Conservation (phyloP, 2,888 invertebrate genomes). For the Agonopterix alstromeriana region DNA sequence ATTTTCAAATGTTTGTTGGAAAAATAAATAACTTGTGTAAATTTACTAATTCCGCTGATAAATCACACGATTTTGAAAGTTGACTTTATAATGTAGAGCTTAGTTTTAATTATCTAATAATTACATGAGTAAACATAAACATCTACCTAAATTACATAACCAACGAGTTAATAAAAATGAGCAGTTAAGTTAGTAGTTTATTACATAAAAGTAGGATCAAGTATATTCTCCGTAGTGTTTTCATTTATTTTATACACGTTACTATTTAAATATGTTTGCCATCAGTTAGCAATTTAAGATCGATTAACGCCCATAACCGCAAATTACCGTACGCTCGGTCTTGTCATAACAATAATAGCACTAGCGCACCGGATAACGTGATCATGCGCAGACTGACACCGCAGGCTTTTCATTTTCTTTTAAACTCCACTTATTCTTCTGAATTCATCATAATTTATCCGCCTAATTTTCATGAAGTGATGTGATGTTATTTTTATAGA, state of each 20-base stretch:
- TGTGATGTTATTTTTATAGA: too few relatives aligned
- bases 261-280: constrained; percentile 7
- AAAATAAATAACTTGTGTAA: too few relatives aligned
- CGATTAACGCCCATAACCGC: constrained; percentile 10
- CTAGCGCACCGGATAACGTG: neutral
- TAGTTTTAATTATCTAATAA: too few relatives aligned
- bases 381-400: neutral
- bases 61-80: neutral
- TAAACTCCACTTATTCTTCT: too few relatives aligned
- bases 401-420: neutral
- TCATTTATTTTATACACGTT: constrained; percentile 2
- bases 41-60: neutral
- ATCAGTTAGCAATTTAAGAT: constrained; percentile 8
- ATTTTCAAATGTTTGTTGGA: too few relatives aligned
- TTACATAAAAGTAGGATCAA: neutral
- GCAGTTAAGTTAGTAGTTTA: too few relatives aligned
- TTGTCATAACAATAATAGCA: constrained; percentile 7
- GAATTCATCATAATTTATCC: too few relatives aligned
- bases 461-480: too few relatives aligned
- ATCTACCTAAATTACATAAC: too few relatives aligned
- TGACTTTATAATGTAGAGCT: too few relatives aligned
- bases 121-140: too few relatives aligned
- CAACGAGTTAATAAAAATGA: too few relatives aligned
- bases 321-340: constrained; percentile 7
- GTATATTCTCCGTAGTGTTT: neutral